Base-by-base conservation (phyloP, 2,797 vertebrate genomes). In the Bovichtus variegatus region DNA sequence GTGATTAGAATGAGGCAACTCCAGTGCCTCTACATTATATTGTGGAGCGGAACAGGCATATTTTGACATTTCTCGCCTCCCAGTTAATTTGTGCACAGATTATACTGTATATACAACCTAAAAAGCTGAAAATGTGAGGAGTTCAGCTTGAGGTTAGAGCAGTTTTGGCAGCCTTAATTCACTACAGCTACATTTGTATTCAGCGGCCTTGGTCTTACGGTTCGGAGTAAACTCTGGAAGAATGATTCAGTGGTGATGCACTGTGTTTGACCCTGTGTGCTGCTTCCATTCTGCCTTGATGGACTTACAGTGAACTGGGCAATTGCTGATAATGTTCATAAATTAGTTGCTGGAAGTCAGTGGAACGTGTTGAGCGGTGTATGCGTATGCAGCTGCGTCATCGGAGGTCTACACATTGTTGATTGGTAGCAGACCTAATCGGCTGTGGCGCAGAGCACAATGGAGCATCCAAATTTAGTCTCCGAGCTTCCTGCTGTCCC, bases 311-410 rank as follows among this genome's bases (percentile, higher is more conserved):
- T 70, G 85, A 87, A 82, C 86, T 38, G 46, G 75, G 18, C 66
- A 61, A 57, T 75, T 29, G 66, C 77, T 84, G 86, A 88, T 87
- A 76, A 88, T 77, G 73, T 64, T 78, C 77, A 79, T 73, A 78
- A 84, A 88, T 66, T 50, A 82, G 50, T 71, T 55, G 63, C 58
- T 76, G 76, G 66, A 69, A 79, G 71, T 61, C 51, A 16, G 66
- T 31, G 50, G 54, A 46, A 78, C 7, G 5, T 59, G 27, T 55
- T 2, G 25, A 60, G 66, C 4, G 0, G 16, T 10, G 40, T 44
- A 27, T 57, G 51, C 0, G 5, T 27, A 8, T 50, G 67, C 50
- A 46, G 74, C 58, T 38, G 70, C 46, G 2, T 75, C 18, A 27
- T 44, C 34, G 78, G 70, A 78, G 74, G 81, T 74, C 73, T 31